Evolutionary conservation across 1,140 invertebrate genomes (phyloP).

Genomic region (Drosophila carrolli): DNA sequence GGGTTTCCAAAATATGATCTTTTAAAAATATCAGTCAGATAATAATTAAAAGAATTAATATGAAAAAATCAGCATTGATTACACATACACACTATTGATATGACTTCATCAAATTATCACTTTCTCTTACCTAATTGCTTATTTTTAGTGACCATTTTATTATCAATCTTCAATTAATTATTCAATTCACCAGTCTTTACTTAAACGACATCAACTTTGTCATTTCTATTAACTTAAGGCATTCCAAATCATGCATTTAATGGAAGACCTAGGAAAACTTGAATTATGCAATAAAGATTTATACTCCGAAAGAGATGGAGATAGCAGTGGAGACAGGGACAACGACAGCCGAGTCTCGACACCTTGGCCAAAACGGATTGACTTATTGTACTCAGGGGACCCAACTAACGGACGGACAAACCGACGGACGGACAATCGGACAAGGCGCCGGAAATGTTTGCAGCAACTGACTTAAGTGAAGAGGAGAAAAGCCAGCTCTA

Average conservation of each 20-base stretch:
- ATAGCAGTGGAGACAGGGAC: constrained; percentile 38
- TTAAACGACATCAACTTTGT: constrained; percentile 1
- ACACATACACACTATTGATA: too few relatives aligned
- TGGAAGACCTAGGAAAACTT: constrained; percentile 17
- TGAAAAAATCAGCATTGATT: too few relatives aligned
- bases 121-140: too few relatives aligned
- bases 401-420: constrained; percentile 5
- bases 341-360: constrained; percentile 27
- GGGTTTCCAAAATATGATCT: too few relatives aligned
- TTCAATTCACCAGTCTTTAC: constrained; percentile 10
- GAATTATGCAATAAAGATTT: constrained; percentile 52
- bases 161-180: neutral
- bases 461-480: constrained; percentile 20
- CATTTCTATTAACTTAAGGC: constrained; percentile 9
- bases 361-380: constrained; percentile 61
- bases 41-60: too few relatives aligned
- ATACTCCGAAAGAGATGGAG: constrained; percentile 31
- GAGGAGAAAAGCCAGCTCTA: constrained; percentile 17
- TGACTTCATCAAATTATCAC: too few relatives aligned
- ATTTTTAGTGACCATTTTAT: neutral
- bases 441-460: constrained; percentile 60
- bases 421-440: constrained; percentile 29
- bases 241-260: constrained; percentile 12
- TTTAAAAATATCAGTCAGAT: too few relatives aligned
- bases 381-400: constrained; percentile 43